A percentile compares a stretch with the other conserved stretches of the same genome.
phyloP scores from a whole-genome alignment of 2,797 vertebrate genomes.

The Trematomus bernacchii region DNA sequence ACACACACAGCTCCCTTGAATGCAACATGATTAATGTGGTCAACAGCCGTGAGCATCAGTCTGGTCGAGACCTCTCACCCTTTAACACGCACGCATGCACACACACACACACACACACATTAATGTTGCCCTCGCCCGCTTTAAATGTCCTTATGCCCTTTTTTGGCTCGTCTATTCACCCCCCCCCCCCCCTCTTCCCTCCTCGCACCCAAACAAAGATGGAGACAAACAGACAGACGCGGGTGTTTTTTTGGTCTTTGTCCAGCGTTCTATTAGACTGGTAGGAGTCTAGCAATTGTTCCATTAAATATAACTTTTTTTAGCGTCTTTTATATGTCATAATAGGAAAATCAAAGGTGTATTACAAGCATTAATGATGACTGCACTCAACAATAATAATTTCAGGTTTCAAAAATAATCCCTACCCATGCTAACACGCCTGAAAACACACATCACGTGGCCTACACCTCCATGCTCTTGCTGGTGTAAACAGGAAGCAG shows the following conservation, averaged over 20 bases:
- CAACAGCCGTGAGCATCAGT: constrained; percentile 76
- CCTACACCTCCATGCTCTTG: too few species aligned
- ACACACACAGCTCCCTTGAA: constrained; percentile 38
- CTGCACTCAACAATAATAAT: too few species aligned
- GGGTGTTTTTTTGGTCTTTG: not conserved
- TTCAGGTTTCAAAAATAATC: too few species aligned
- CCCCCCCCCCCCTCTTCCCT: constrained; percentile 37
- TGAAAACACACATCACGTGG: too few species aligned
- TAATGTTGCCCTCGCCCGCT: constrained; percentile 20
- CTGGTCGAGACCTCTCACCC: constrained; percentile 73
- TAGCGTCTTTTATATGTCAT: too few species aligned
- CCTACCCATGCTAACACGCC: too few species aligned
- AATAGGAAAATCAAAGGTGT: not conserved
- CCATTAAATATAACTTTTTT: too few species aligned
- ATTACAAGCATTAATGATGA: not conserved
- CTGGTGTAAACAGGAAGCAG: too few species aligned
- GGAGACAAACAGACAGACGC: constrained; percentile 14
- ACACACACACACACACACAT: constrained; percentile 26
- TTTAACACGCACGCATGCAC: constrained; percentile 37
- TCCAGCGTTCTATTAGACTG: not conserved
- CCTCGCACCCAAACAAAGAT: constrained; percentile 73
- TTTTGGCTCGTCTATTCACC: constrained; percentile 42
- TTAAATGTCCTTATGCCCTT: constrained; percentile 18
- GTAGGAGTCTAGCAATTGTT: not conserved
- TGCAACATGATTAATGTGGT: constrained; percentile 84